phyloP scores from a whole-genome alignment of 2,797 vertebrate species.

The Lithobates pipiens region DNA sequence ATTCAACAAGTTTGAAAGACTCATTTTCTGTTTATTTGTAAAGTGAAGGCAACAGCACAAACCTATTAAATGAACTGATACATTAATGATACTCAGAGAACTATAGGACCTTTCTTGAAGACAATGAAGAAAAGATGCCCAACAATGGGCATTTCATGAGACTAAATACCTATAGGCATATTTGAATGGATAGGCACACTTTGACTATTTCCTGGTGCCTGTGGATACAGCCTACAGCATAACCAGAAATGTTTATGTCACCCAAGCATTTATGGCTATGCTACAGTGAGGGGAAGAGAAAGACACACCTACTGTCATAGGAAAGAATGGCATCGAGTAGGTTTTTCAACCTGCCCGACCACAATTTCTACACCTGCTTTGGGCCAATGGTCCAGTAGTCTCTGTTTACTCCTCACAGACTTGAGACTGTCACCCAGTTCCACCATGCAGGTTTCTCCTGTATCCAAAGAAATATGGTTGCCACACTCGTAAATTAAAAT shows the following conservation, averaged over 20 bases:
- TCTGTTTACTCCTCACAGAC: too few species aligned
- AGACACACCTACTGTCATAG: background rate
- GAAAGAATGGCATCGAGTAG: background rate
- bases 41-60: slow-evolving; percentile 23
- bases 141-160: background rate
- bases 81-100: slow-evolving; percentile 1
- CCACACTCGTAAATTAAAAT: too few species aligned
- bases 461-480: too few species aligned
- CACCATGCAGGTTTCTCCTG: too few species aligned
- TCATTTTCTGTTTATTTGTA: slow-evolving; percentile 67
- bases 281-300: background rate
- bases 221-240: background rate
- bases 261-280: background rate
- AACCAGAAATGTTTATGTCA: background rate
- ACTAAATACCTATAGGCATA: background rate
- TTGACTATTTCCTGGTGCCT: background rate
- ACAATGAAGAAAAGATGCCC: background rate
- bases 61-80: slow-evolving; percentile 1
- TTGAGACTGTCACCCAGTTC: too few species aligned
- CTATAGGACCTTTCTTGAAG: background rate
- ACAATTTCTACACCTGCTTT: background rate
- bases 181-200: background rate
- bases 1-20: slow-evolving; percentile 66
- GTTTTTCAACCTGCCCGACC: background rate
- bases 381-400: too few species aligned